These are phyloP conservation scores for Drosophila basisetae DNA, from an alignment of 2,888 invertebrate genomes.

Conservation along the genomic window DNA sequence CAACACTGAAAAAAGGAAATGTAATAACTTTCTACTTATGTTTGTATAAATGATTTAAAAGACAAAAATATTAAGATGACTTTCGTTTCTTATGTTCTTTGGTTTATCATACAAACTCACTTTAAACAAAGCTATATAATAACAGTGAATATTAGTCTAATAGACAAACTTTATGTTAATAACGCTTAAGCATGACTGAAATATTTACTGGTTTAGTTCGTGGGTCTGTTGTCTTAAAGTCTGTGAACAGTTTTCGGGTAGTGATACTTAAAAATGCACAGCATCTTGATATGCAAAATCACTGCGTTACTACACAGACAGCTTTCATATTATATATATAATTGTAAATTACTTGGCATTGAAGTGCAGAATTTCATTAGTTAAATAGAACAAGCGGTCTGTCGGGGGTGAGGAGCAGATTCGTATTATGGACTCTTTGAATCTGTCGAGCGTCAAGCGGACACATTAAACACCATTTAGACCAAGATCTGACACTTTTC, in stretches of 20 bases:
- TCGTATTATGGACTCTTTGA: conserved; percentile 1
- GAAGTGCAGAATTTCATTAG: conserved; percentile 52
- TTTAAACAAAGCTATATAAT: not conserved
- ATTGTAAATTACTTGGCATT: not conserved
- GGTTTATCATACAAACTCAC: not conserved
- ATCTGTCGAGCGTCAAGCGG: conserved; percentile 12
- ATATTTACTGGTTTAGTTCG: not conserved
- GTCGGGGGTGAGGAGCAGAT: not conserved
- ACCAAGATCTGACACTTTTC: conserved; percentile 13
- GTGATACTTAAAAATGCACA: not conserved
- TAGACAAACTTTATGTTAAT: not conserved
- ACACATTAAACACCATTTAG: conserved; percentile 26
- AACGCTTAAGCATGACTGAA: not conserved
- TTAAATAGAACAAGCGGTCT: conserved; percentile 42
- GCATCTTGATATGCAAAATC: conserved; percentile 7
- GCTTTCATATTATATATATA: not conserved
- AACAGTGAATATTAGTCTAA: not conserved
- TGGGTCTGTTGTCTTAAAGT: not conserved
- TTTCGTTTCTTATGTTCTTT: not conserved
- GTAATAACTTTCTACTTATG: not conserved
- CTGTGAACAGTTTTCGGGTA: conserved; percentile 2
- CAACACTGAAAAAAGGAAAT: not conserved
- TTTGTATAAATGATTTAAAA: not conserved
- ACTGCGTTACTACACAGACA: not conserved
- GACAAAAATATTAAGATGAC: not conserved